phyloP scores from a whole-genome alignment of 2,113 vertebrate genomes.

The Chitala chitala region DNA sequence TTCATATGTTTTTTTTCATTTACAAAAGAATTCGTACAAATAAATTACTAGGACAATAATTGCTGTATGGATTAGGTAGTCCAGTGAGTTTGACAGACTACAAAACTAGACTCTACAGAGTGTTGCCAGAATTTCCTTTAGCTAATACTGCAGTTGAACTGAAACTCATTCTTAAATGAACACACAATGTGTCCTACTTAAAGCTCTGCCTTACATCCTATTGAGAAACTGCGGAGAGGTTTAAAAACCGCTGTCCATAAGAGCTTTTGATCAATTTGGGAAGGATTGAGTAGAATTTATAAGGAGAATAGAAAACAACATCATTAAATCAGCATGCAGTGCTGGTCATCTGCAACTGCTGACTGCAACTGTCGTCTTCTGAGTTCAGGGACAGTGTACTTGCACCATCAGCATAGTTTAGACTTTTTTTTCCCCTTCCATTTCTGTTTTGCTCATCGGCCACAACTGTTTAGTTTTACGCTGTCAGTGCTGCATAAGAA shows the following conservation, averaged over 20 bases:
- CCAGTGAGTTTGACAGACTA: neutral
- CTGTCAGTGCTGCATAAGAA: no score
- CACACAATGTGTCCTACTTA: neutral
- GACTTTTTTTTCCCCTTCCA: neutral
- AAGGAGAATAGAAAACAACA: neutral
- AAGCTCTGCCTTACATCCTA: neutral
- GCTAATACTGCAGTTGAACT: neutral
- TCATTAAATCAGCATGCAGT: neutral
- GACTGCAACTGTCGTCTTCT: neutral
- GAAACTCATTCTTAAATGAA: neutral
- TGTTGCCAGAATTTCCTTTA: neutral
- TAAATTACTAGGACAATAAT: no score
- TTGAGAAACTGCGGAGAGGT: neutral
- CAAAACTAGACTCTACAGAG: neutral
- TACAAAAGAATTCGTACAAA: no score
- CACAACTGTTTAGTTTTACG: no score
- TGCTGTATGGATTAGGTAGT: neutral
- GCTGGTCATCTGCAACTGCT: no score
- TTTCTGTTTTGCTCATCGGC: no score
- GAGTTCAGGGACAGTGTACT: neutral
- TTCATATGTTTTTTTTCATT: no score
- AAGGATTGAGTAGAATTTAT: neutral
- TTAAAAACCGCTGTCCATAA: constrained; percentile 2
- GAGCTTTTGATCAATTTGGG: neutral
- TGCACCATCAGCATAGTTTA: neutral